These are phyloP conservation scores for Caracal caracal DNA, from an alignment of 2,113 vertebrate species.

Conservation along the genomic window DNA sequence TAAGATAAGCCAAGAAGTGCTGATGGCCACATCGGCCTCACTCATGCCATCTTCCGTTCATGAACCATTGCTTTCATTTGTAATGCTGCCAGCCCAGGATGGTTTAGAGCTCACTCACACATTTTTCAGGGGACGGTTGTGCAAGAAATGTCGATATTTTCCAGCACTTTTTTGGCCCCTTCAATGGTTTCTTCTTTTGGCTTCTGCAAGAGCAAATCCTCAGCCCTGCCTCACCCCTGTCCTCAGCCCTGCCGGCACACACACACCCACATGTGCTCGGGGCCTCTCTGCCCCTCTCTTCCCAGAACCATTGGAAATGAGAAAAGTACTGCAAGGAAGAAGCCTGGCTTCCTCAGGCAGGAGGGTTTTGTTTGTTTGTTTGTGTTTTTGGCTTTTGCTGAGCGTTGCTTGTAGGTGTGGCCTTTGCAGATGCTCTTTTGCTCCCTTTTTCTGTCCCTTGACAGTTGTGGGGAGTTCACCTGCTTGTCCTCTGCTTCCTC, in stretches of 20 bases:
- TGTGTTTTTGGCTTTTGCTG: not conserved
- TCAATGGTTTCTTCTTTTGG: constrained; percentile 51
- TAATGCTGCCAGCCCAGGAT: constrained; percentile 47
- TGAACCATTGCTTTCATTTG: constrained; percentile 37
- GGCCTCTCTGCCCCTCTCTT: not conserved
- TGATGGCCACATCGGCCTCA: not conserved
- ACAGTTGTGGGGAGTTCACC: not conserved
- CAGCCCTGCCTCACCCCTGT: not conserved
- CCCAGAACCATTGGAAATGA: not conserved
- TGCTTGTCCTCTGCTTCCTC: not conserved
- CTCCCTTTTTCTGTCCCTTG: not conserved
- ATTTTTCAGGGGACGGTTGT: constrained; percentile 66
- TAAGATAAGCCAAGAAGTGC: constrained; percentile 54
- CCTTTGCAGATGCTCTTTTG: not conserved
- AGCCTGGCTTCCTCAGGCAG: not conserved
- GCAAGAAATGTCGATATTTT: constrained; percentile 66
- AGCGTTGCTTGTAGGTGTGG: not conserved
- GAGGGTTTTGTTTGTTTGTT: no score
- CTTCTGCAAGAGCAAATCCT: constrained; percentile 49
- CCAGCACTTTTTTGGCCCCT: constrained; percentile 29
- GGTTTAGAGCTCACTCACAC: constrained; percentile 61
- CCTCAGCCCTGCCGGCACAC: not conserved
- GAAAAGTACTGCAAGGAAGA: not conserved
- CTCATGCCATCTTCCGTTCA: not conserved
- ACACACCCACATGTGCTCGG: not conserved